phyloP scores from a whole-genome alignment of 2,888 invertebrate genomes.

The Girardia tigrina region DNA sequence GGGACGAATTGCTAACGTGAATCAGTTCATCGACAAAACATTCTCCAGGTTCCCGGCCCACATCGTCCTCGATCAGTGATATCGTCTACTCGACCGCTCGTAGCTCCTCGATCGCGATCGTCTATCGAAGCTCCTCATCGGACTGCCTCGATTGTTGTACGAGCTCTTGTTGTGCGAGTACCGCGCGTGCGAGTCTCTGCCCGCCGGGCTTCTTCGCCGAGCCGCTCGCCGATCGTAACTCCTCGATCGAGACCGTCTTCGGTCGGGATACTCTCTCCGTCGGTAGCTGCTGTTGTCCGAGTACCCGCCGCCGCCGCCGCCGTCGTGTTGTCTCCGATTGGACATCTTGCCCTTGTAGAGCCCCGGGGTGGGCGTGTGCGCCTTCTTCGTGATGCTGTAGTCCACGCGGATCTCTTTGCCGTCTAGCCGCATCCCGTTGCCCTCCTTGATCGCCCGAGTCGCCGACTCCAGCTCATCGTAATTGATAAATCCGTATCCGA shows the following conservation, averaged over 20 bases:
- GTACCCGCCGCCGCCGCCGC: too few species aligned
- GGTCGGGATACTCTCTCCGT: background rate
- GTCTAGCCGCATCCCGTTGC: conserved; percentile 82
- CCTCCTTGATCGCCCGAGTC: conserved; percentile 68
- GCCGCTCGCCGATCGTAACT: background rate
- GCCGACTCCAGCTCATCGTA: conserved; percentile 13
- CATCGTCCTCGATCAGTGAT: background rate
- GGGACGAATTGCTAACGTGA: too few species aligned
- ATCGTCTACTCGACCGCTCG: background rate
- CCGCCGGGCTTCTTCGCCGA: background rate
- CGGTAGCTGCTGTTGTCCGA: background rate
- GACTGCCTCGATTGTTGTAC: background rate
- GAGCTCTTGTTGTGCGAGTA: background rate
- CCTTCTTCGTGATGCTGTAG: conserved; percentile 81
- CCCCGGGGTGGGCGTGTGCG: conserved; percentile 90
- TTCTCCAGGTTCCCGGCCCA: too few species aligned
- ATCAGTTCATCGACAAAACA: too few species aligned
- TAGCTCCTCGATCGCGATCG: conserved; percentile 15
- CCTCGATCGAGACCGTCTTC: background rate
- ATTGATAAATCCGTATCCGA: background rate
- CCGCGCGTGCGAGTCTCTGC: background rate
- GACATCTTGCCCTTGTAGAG: conserved; percentile 77
- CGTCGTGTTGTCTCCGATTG: too few species aligned
- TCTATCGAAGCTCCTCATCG: conserved; percentile 1
- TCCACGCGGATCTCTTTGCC: conserved; percentile 81